Evolutionary conservation across 2,888 invertebrate species (phyloP).

Genomic region (Linnaemya vulpina): DNA sequence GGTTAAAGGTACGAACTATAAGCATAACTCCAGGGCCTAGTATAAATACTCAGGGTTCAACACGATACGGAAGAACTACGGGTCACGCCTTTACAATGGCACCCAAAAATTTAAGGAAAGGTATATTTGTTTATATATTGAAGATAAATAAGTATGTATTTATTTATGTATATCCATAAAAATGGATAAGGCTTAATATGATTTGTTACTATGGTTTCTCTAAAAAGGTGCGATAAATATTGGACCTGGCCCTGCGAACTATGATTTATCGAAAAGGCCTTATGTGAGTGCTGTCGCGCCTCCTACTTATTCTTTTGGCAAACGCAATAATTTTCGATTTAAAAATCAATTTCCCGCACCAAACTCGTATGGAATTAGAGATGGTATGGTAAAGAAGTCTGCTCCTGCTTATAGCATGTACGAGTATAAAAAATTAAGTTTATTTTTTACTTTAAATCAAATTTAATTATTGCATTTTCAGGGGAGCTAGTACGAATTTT

Average conservation of each 20-base stretch:
- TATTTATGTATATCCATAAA: no score
- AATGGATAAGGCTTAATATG: no score
- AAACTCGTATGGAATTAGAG: slow-evolving; percentile 77
- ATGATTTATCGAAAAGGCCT: slow-evolving; percentile 76
- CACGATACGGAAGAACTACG: slow-evolving; percentile 77
- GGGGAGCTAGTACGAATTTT: slow-evolving; percentile 75
- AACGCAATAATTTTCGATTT: slow-evolving; percentile 75
- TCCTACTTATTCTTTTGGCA: slow-evolving; percentile 85
- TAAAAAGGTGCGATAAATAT: slow-evolving; percentile 73
- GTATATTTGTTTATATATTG: slow-evolving; percentile 69
- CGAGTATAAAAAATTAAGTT: not conserved
- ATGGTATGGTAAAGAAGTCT: slow-evolving; percentile 74
- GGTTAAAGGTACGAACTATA: slow-evolving; percentile 68
- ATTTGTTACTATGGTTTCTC: not conserved
- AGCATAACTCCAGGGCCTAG: slow-evolving; percentile 80
- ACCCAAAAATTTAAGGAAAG: slow-evolving; percentile 76
- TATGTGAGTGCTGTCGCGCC: slow-evolving; percentile 76
- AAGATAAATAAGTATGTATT: not conserved
- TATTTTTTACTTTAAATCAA: not conserved
- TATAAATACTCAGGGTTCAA: slow-evolving; percentile 75
- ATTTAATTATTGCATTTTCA: slow-evolving; percentile 61
- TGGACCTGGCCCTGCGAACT: slow-evolving; percentile 81
- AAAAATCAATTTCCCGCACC: slow-evolving; percentile 78
- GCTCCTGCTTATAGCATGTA: slow-evolving; percentile 81
- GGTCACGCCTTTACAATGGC: slow-evolving; percentile 84